These are phyloP conservation scores for Piezodorus guildinii DNA, from an alignment of 1,140 invertebrate genomes.

Conservation along the genomic window DNA sequence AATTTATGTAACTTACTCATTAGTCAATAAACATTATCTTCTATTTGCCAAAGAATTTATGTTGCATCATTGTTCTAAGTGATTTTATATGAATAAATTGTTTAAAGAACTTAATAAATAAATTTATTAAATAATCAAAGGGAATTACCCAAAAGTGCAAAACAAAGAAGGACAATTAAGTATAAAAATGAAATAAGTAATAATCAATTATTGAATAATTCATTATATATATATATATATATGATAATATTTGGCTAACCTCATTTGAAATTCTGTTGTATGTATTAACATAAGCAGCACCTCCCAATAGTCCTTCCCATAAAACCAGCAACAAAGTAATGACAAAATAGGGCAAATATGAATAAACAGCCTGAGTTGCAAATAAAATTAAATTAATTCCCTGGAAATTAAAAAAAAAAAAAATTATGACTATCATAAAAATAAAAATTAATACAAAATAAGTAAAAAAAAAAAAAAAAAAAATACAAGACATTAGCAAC, in stretches of 20 bases:
- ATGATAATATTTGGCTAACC: constrained; percentile 14
- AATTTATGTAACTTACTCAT: too few relatives aligned
- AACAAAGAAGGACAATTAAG: too few relatives aligned
- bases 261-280: constrained; percentile 65
- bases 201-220: background rate
- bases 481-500: background rate
- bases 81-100: too few relatives aligned
- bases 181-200: too few relatives aligned
- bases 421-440: background rate
- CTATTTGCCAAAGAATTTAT: too few relatives aligned
- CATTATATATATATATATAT: background rate
- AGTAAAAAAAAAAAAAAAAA: background rate
- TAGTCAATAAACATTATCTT: too few relatives aligned
- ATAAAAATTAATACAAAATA: background rate
- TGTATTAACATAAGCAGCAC: constrained; percentile 77
- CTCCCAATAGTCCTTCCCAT: constrained; percentile 72
- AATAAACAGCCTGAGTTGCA: constrained; percentile 53
- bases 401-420: constrained; percentile 33
- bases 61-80: too few relatives aligned
- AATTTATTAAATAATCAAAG: too few relatives aligned
- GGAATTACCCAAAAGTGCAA: too few relatives aligned
- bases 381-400: constrained; percentile 56
- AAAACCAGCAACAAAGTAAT: constrained; percentile 59
- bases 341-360: constrained; percentile 60
- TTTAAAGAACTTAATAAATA: too few relatives aligned